Conservation (phyloP, 2,113 vertebrate species). For the Nesogale talazaci region DNA sequence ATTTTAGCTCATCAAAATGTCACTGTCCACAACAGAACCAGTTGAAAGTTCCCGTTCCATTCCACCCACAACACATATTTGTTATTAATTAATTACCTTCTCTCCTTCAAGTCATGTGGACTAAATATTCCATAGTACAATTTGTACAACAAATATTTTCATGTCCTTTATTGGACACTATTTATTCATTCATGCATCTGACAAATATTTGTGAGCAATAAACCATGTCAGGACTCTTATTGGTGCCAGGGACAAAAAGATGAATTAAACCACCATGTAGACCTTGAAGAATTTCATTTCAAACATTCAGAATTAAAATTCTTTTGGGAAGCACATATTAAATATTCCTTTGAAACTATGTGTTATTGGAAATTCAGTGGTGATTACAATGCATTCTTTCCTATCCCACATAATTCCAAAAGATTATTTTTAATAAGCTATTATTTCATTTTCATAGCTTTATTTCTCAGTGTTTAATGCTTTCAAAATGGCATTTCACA, state of each 20-base stretch:
- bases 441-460: slow-evolving; percentile 78
- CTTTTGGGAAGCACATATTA: not conserved
- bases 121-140: too few relatives aligned
- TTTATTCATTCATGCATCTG: slow-evolving; percentile 11
- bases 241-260: not conserved
- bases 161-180: not conserved
- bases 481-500: slow-evolving; percentile 75
- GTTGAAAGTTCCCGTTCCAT: not conserved
- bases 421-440: slow-evolving; percentile 82
- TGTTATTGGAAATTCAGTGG: slow-evolving; percentile 45
- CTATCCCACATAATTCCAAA: slow-evolving; percentile 67
- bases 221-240: not conserved
- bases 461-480: slow-evolving; percentile 76
- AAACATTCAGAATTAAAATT: not conserved
- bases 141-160: not conserved
- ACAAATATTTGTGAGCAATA: not conserved
- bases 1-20: too few relatives aligned
- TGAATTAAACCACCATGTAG: not conserved
- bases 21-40: not conserved
- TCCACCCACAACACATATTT: not conserved
- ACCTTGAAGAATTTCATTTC: slow-evolving; percentile 9
- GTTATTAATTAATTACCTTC: not conserved
- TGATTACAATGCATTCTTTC: slow-evolving; percentile 61
- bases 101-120: not conserved
- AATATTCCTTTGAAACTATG: slow-evolving; percentile 41